phyloP scores from a whole-genome alignment of 23 tunicate genomes.

The Ciona savignyi region DNA sequence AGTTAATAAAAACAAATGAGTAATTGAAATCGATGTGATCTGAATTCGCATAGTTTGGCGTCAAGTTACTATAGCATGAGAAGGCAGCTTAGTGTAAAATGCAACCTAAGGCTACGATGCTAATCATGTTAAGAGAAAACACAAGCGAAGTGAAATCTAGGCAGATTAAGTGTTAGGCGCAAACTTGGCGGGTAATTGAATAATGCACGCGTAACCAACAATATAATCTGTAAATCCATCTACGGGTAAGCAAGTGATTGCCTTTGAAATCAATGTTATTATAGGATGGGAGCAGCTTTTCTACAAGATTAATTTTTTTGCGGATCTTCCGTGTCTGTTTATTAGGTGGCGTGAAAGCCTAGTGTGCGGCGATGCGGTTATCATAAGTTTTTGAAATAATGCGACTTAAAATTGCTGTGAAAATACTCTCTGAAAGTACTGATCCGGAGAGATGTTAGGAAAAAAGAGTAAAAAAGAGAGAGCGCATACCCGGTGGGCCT shows the following conservation, averaged over 20 bases:
- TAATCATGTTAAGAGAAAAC: not conserved
- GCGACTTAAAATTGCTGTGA: slow-evolving; percentile 1
- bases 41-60: not conserved
- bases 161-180: not conserved
- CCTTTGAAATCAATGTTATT: not conserved
- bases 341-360: not conserved
- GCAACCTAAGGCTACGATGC: not conserved
- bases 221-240: not conserved
- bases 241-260: not conserved
- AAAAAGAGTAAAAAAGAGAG: not conserved
- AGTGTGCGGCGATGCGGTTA: not conserved
- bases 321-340: not conserved
- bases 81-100: not conserved
- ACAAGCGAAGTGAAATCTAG: not conserved
- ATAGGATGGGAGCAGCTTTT: not conserved
- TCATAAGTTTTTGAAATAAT: not conserved
- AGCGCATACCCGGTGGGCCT: slow-evolving; percentile 1
- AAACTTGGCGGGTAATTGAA: not conserved
- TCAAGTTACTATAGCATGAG: not conserved
- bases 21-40: not conserved
- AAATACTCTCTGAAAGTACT: not conserved
- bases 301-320: not conserved
- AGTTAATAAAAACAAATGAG: not conserved
- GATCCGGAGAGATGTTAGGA: slow-evolving; percentile 1
- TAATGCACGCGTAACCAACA: not conserved